A percentile compares a stretch with the other conserved stretches of the same genome.
phyloP scores from a whole-genome alignment of 2,113 vertebrate species.

The Albula glossodonta region DNA sequence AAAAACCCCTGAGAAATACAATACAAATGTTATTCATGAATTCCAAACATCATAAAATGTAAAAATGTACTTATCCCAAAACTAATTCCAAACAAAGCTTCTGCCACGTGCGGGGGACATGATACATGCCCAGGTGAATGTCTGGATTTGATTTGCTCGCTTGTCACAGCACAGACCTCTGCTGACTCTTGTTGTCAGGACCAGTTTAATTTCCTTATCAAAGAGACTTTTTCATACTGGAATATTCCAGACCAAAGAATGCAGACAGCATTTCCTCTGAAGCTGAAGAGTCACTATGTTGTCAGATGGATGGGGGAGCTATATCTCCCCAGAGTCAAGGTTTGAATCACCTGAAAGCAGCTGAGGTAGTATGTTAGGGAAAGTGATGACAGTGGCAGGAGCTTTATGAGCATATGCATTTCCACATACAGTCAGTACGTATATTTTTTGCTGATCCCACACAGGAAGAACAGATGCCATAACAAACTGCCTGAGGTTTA shows the following conservation, averaged over 20 bases:
- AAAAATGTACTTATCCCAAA: not conserved
- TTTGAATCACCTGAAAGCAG: not conserved
- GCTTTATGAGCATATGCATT: not conserved
- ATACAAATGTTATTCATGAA: not conserved
- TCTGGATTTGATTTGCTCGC: not conserved
- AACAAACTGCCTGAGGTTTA: conserved; percentile 11
- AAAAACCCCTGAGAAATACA: not conserved
- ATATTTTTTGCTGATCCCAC: not conserved
- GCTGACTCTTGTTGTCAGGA: not conserved
- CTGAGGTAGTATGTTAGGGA: not conserved
- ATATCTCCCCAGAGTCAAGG: not conserved
- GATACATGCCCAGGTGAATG: not conserved
- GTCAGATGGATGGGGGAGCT: not conserved
- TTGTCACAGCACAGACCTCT: not conserved
- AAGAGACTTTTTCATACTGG: conserved; percentile 16
- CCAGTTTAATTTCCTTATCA: not conserved
- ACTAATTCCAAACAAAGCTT: not conserved
- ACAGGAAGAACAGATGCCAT: conserved; percentile 18
- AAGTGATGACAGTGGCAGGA: not conserved
- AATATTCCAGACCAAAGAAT: conserved; percentile 39
- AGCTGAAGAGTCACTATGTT: not conserved
- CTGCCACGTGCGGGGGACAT: not conserved
- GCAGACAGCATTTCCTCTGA: conserved; percentile 24
- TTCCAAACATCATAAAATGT: not conserved
- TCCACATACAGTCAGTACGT: not conserved